Evolutionary conservation across 2,797 vertebrate genomes (phyloP).

Genomic region (Telmatherina bonti): DNA sequence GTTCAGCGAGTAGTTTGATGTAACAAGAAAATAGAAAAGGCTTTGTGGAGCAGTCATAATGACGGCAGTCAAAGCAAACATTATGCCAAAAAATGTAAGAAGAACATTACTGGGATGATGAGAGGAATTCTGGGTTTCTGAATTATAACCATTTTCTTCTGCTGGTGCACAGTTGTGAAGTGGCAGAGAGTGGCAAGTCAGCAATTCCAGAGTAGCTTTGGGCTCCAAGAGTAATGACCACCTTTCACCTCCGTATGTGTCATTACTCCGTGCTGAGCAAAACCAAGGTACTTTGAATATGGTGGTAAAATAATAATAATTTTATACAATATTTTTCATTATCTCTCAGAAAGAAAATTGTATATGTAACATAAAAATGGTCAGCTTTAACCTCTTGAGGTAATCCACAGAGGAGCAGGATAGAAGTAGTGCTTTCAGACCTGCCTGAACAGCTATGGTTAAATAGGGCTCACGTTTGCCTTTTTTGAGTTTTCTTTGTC

Average conservation of each 20-base stretch:
- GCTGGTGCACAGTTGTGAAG: constrained; percentile 10
- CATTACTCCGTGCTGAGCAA: constrained; percentile 18
- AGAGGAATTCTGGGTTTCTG: constrained; percentile 8
- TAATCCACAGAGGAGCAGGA: too few relatives aligned
- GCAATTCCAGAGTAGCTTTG: constrained; percentile 19
- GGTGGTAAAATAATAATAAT: not conserved
- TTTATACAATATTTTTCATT: not conserved
- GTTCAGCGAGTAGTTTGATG: not conserved
- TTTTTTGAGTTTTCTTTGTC: not conserved
- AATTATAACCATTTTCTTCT: not conserved
- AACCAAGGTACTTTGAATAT: constrained; percentile 17
- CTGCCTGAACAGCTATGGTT: too few relatives aligned
- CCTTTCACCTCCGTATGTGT: constrained; percentile 46
- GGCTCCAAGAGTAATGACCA: constrained; percentile 42
- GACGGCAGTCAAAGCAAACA: not conserved
- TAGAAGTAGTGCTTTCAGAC: too few relatives aligned
- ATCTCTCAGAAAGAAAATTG: not conserved
- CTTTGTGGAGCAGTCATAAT: too few relatives aligned
- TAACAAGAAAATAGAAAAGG: not conserved
- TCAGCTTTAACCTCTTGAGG: too few relatives aligned
- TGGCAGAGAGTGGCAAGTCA: constrained; percentile 13
- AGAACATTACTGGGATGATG: not conserved
- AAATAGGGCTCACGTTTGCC: too few relatives aligned
- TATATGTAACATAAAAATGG: too few relatives aligned
- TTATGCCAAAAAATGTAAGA: not conserved